Percentiles rank a stretch among this genome's conserved stretches.
phyloP scores from a whole-genome alignment of 2,797 vertebrate genomes.

The Holocentrus rufus region DNA sequence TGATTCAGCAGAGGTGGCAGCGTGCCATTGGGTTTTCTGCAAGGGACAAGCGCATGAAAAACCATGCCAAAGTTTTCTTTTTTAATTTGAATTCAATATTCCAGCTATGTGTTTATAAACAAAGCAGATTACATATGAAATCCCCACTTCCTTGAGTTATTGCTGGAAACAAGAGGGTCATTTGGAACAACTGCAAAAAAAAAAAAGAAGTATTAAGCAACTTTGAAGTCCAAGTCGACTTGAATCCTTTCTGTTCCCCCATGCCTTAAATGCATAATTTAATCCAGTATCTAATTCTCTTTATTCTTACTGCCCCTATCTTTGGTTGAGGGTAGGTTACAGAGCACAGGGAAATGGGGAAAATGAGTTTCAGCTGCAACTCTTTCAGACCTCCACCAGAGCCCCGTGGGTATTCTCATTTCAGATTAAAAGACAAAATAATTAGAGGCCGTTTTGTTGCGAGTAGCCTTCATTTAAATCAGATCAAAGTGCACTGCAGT shows the following conservation, averaged over 20 bases:
- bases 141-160: not conserved
- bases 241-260: constrained; percentile 13
- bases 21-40: constrained; percentile 41
- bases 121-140: constrained; percentile 22
- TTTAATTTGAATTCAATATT: constrained; percentile 2
- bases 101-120: constrained; percentile 19
- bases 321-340: constrained; percentile 28
- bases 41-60: constrained; percentile 39
- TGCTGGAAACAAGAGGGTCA: constrained; percentile 18
- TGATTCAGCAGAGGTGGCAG: constrained; percentile 49
- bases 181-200: constrained; percentile 33
- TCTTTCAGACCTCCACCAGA: constrained; percentile 57
- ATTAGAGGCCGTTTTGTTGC: constrained; percentile 74
- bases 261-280: constrained; percentile 47
- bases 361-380: constrained; percentile 69
- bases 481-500: constrained; percentile 57
- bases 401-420: constrained; percentile 64
- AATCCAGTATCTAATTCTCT: constrained; percentile 48
- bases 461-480: constrained; percentile 64
- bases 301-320: constrained; percentile 41
- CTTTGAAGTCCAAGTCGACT: constrained; percentile 33
- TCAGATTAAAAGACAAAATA: constrained; percentile 74
- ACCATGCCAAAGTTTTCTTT: constrained; percentile 20
- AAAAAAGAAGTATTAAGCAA: constrained; percentile 15
- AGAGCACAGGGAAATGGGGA: constrained; percentile 33